phyloP scores from a whole-genome alignment of 2,888 invertebrate genomes.

The Cacoxenus indagator region DNA sequence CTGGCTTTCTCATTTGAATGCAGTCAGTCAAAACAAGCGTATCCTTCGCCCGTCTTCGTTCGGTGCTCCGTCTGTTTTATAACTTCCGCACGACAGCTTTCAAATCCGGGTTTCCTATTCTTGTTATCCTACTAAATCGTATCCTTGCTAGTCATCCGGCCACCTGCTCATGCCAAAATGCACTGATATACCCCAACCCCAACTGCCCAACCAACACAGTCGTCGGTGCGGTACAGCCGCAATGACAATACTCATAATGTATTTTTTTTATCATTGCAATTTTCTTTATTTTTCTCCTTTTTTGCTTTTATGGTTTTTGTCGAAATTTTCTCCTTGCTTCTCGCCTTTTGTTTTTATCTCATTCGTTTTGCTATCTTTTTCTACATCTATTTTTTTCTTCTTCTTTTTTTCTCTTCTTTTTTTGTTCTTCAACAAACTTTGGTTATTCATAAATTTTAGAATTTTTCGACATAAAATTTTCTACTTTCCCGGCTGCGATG shows the following conservation, averaged over 20 bases:
- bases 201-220: neutral
- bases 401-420: neutral
- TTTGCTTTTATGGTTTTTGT: neutral
- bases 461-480: constrained; percentile 13
- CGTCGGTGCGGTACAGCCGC: neutral
- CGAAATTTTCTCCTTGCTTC: neutral
- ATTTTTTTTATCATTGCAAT: constrained; percentile 5
- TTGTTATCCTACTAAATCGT: neutral
- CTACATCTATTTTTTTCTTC: neutral
- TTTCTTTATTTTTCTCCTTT: neutral
- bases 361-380: neutral
- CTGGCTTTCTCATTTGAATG: neutral
- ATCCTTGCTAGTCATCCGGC: neutral
- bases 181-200: neutral
- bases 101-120: neutral
- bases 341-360: neutral
- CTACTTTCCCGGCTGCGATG: neutral
- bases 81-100: constrained; percentile 17
- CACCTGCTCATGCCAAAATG: neutral
- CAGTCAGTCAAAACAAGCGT: neutral
- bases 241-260: constrained; percentile 2
- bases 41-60: neutral
- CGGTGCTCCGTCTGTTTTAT: neutral
- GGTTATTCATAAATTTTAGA: constrained; percentile 16
- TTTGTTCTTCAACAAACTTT: constrained; percentile 2